A percentile compares a stretch with the other conserved stretches of the same genome.
Conservation (phyloP, 2,797 vertebrate genomes). For the Dryobates pubescens region DNA sequence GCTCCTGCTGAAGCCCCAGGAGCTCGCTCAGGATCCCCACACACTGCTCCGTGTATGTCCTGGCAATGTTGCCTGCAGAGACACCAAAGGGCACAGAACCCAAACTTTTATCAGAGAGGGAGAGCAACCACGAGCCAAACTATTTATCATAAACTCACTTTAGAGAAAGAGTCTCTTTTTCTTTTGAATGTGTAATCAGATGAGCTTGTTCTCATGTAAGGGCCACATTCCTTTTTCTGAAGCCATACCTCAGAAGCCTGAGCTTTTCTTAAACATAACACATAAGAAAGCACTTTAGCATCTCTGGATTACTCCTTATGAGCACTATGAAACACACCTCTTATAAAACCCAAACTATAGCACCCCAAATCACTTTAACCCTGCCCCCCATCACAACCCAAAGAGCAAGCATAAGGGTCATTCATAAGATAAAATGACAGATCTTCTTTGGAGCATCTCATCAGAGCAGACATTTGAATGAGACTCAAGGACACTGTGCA, state of each 20-base stretch:
- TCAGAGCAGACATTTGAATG: neutral
- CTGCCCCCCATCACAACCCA: neutral
- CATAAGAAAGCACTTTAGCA: neutral
- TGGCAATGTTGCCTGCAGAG: constrained; percentile 87
- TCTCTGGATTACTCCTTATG: neutral
- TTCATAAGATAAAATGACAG: neutral
- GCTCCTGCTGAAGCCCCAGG: constrained; percentile 90
- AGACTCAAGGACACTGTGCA: neutral
- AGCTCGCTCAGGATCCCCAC: constrained; percentile 90
- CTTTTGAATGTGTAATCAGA: neutral
- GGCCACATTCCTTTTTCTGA: neutral
- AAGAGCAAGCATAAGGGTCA: neutral
- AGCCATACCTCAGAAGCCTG: neutral
- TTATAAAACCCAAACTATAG: neutral
- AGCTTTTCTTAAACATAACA: neutral
- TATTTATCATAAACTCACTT: neutral
- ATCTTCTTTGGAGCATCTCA: neutral
- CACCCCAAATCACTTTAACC: neutral
- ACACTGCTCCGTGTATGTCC: constrained; percentile 91
- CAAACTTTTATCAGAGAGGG: neutral
- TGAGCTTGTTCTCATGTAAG: neutral
- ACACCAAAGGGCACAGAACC: neutral
- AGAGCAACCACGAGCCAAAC: neutral
- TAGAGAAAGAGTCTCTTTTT: neutral
- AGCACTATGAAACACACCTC: neutral